These are phyloP conservation scores for Octomys mimax DNA, from an alignment of 2,797 vertebrate species.

Conservation along the genomic window DNA sequence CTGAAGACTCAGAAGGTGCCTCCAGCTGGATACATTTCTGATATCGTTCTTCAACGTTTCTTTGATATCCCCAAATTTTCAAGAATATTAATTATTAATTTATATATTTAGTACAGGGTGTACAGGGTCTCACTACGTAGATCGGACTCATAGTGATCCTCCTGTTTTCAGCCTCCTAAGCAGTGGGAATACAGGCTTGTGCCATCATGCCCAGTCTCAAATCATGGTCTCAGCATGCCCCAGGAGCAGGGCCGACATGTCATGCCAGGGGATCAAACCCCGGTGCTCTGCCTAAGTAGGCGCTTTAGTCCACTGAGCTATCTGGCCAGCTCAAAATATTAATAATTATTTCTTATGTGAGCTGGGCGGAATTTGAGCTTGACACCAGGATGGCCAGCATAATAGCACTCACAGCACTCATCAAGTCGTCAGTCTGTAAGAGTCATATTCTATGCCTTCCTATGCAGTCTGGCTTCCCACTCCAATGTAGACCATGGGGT, in stretches of 20 bases:
- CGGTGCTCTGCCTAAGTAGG: no score
- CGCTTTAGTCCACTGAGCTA: no score
- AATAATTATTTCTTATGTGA: background rate
- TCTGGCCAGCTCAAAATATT: no score
- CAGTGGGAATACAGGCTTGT: no score
- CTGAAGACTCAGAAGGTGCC: background rate
- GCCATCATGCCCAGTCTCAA: no score
- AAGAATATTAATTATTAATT: background rate
- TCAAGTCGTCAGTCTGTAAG: background rate
- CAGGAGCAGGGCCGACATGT: no score
- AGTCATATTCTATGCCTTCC: background rate
- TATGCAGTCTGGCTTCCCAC: background rate
- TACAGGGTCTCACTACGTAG: no score
- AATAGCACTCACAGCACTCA: background rate
- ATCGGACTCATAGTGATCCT: no score
- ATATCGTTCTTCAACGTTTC: background rate
- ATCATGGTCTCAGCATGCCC: no score
- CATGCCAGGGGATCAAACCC: no score
- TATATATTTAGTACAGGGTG: no score
- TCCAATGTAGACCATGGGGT: background rate
- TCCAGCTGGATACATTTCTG: background rate
- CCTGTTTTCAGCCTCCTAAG: no score
- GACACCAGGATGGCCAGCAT: background rate
- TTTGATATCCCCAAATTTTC: background rate
- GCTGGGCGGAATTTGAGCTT: background rate